Conservation (phyloP, 2,888 invertebrate species). For the Blastobasis lacticolella region DNA sequence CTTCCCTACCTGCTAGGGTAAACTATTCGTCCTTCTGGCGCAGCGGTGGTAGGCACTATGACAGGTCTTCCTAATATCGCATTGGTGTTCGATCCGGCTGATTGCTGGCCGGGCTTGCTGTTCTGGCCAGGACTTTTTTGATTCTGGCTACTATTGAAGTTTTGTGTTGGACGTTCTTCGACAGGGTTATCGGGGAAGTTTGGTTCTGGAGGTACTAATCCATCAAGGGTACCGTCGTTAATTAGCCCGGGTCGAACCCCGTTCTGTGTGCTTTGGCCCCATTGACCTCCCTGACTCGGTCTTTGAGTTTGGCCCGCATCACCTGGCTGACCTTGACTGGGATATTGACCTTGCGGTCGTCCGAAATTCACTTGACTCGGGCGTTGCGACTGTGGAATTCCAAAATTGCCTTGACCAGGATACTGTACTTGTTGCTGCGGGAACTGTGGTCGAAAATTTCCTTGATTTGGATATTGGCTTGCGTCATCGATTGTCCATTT, state of each 20-base stretch:
- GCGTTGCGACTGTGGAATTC: conserved; percentile 1
- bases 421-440: conserved; percentile 1
- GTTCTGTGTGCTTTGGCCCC: conserved; percentile 2
- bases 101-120: not conserved
- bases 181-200: too few species aligned
- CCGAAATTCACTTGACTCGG: conserved; percentile 6
- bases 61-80: conserved; percentile 29
- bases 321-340: conserved; percentile 1
- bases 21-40: conserved; percentile 14
- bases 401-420: conserved; percentile 13
- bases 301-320: conserved; percentile 3
- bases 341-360: not conserved
- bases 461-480: conserved; percentile 13
- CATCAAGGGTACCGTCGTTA: conserved; percentile 16
- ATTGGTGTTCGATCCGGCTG: not conserved
- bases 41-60: conserved; percentile 15
- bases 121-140: conserved; percentile 1
- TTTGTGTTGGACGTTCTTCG: too few species aligned
- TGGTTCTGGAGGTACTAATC: conserved; percentile 6
- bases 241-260: not conserved
- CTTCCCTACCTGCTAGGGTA: conserved; percentile 21
- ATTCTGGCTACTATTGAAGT: conserved; percentile 6
- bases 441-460: conserved; percentile 6
- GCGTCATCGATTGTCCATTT: conserved; percentile 9
- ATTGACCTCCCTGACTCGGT: conserved; percentile 14